phyloP scores from a whole-genome alignment of 2,797 vertebrate genomes.

The Brotula barbata region DNA sequence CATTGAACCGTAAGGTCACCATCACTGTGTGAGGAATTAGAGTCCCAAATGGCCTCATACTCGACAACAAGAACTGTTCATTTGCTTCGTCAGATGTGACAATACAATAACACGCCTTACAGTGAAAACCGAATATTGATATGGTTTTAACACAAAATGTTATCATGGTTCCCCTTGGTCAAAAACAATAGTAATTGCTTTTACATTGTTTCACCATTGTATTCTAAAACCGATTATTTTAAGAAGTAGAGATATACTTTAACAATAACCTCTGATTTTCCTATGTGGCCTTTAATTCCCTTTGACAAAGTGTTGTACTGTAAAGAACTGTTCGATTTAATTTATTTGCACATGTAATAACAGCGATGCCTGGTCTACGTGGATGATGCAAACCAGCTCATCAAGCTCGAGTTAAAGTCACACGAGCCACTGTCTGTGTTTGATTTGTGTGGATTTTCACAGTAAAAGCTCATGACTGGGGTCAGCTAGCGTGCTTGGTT shows the following conservation, averaged over 20 bases:
- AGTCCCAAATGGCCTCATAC: constrained; percentile 19
- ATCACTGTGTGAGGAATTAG: constrained; percentile 6
- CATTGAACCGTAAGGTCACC: constrained; percentile 1
- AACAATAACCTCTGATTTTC: constrained; percentile 3
- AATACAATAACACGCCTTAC: background rate
- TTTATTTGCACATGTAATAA: constrained; percentile 3
- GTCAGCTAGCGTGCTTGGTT: background rate
- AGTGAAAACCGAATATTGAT: no score
- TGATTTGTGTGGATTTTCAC: background rate
- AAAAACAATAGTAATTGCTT: constrained; percentile 28
- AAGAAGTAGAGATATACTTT: constrained; percentile 16
- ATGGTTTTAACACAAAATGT: background rate
- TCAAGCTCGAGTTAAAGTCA: background rate
- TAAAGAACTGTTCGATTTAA: background rate
- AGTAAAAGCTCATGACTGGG: background rate
- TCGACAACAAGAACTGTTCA: no score
- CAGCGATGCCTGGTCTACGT: background rate
- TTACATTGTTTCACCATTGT: constrained; percentile 2
- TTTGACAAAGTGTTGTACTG: constrained; percentile 5
- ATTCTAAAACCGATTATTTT: constrained; percentile 15
- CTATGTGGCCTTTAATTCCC: constrained; percentile 34
- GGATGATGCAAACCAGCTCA: background rate
- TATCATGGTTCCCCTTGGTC: background rate
- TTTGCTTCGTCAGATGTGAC: no score
- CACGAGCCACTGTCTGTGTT: constrained; percentile 8